These are phyloP conservation scores for Catharus ustulatus DNA, from an alignment of 2,797 vertebrate species.

Conservation along the genomic window DNA sequence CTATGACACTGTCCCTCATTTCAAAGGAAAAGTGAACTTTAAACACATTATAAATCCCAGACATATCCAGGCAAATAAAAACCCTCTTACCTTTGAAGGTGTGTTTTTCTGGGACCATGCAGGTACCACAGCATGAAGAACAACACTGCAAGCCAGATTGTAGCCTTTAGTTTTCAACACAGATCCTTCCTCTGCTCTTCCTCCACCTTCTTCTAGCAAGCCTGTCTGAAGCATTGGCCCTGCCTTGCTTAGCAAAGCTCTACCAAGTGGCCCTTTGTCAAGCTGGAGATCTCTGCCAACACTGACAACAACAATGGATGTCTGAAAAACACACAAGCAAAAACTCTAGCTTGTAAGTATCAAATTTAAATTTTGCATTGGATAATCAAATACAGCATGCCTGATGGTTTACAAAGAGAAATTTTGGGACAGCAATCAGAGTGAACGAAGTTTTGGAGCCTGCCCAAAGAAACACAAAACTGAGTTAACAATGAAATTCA, in stretches of 20 bases:
- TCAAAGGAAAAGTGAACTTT: not conserved
- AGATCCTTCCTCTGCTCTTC: constrained; percentile 19
- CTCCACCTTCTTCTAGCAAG: not conserved
- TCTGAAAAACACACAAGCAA: constrained; percentile 74
- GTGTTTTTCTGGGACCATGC: constrained; percentile 37
- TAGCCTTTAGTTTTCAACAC: constrained; percentile 80
- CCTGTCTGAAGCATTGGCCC: constrained; percentile 79
- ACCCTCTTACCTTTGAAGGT: constrained; percentile 69
- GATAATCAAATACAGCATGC: not conserved
- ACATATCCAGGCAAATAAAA: not conserved
- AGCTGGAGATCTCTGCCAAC: constrained; percentile 77
- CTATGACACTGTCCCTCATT: not conserved
- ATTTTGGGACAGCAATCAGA: not conserved
- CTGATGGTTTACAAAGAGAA: not conserved
- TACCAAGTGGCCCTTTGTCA: constrained; percentile 78
- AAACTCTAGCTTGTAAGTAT: not conserved
- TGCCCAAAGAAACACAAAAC: not conserved
- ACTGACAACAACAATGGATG: constrained; percentile 83
- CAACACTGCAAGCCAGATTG: constrained; percentile 73
- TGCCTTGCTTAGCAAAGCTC: constrained; percentile 79
- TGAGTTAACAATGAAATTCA: not conserved
- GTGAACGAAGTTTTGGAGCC: not conserved
- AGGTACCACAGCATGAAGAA: constrained; percentile 83
- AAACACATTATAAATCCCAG: not conserved
- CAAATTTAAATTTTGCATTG: not conserved